Evolutionary conservation across 2,113 vertebrate genomes (phyloP).

Genomic region (Grantiella picta): DNA sequence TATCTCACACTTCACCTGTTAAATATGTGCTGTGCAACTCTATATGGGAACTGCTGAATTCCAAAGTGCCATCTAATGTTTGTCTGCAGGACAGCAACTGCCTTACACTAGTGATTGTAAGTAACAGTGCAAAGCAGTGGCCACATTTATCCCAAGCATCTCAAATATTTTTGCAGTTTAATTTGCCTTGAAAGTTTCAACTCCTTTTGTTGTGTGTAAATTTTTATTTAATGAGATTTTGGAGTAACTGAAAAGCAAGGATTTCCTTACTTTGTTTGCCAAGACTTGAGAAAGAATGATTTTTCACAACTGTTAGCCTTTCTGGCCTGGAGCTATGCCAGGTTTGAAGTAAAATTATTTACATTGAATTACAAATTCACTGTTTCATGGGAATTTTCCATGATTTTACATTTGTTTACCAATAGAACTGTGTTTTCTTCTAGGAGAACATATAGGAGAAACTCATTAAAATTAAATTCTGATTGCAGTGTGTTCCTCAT

Average conservation of each 20-base stretch:
- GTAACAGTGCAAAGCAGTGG: not conserved
- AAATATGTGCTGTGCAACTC: not conserved
- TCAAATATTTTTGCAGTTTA: not conserved
- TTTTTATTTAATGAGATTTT: not conserved
- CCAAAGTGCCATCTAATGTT: constrained; percentile 44
- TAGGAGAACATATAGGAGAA: not conserved
- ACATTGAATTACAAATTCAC: not conserved
- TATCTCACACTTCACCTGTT: not conserved
- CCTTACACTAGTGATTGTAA: not conserved
- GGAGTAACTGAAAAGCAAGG: not conserved
- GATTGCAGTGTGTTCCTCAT: not conserved
- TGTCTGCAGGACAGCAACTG: constrained; percentile 36
- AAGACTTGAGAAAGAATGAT: not conserved
- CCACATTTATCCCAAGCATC: not conserved
- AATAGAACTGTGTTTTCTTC: not conserved
- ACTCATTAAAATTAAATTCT: not conserved
- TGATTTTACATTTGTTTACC: not conserved
- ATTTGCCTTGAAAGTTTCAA: not conserved
- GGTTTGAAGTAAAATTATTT: not conserved
- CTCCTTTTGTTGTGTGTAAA: not conserved
- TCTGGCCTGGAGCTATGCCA: not conserved
- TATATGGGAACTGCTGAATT: not conserved
- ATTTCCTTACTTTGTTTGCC: not conserved
- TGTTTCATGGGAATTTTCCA: not conserved
- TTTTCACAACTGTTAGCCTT: not conserved